Percentiles rank a stretch among this genome's conserved stretches.
These are phyloP conservation scores for Intellagama lesueurii DNA, from an alignment of 2,797 vertebrate genomes.

Conservation along the genomic window DNA sequence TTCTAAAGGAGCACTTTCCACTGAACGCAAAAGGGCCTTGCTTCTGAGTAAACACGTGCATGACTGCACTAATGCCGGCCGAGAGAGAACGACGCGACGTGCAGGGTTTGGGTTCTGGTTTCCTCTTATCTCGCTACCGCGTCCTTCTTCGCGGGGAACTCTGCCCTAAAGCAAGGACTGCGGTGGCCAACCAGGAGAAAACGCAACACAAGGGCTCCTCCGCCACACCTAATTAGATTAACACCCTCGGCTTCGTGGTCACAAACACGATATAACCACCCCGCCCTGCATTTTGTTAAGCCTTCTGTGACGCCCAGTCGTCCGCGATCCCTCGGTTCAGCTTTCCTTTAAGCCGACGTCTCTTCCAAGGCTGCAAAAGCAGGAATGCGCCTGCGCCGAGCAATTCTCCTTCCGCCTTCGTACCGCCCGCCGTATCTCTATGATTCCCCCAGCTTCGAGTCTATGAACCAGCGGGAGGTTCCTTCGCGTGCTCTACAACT, in stretches of 20 bases:
- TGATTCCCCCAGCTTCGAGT: too few species aligned
- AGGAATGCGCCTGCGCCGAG: too few species aligned
- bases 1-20: too few species aligned
- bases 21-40: too few species aligned
- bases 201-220: neutral
- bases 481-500: neutral
- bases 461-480: too few species aligned
- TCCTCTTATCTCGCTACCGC: neutral
- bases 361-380: neutral
- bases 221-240: neutral
- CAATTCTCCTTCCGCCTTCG: rapidly evolving
- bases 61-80: too few species aligned
- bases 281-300: neutral
- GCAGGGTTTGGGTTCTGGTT: too few species aligned
- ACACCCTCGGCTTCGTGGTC: too few species aligned
- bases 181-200: neutral
- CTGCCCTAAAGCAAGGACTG: neutral
- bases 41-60: too few species aligned
- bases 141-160: too few species aligned
- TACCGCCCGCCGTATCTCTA: neutral
- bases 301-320: neutral
- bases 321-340: too few species aligned
- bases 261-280: neutral
- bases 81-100: too few species aligned
- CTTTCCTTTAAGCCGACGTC: neutral